Evolutionary conservation across 2,113 vertebrate genomes (phyloP).

Genomic region (Struthidea cinerea): DNA sequence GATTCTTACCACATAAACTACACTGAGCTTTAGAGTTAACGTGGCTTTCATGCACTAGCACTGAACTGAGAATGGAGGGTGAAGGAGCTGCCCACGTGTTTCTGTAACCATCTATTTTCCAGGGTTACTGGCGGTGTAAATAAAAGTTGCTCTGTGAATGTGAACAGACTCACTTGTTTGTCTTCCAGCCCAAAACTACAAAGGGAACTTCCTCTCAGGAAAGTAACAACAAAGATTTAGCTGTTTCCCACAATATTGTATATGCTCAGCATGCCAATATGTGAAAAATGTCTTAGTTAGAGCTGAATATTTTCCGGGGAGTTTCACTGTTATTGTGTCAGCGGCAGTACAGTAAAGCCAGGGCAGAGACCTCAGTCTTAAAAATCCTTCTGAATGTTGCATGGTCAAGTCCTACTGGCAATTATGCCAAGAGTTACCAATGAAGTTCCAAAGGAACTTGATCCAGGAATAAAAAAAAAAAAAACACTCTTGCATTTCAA

Average conservation of each 20-base stretch:
- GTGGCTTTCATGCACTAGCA: not conserved
- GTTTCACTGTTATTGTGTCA: not conserved
- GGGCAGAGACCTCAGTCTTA: not conserved
- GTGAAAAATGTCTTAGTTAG: not conserved
- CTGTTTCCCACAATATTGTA: not conserved
- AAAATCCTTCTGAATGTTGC: not conserved
- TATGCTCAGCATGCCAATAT: not conserved
- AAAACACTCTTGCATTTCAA: not conserved
- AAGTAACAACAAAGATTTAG: not conserved
- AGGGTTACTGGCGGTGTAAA: not conserved
- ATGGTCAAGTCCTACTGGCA: not conserved
- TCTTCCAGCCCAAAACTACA: not conserved
- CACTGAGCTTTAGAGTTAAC: not conserved
- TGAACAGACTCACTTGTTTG: not conserved
- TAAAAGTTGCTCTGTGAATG: not conserved
- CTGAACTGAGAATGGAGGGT: not conserved
- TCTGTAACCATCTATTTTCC: not conserved
- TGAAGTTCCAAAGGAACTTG: not conserved
- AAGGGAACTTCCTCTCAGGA: not conserved
- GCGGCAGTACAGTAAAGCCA: not conserved
- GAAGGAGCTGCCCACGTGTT: not conserved
- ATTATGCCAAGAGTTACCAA: not conserved
- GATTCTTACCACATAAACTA: not conserved
- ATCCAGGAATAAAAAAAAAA: not conserved
- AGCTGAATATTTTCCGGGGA: not conserved